A percentile compares a stretch with the other conserved stretches of the same genome.
Evolutionary conservation across 2,888 invertebrate species (phyloP).

Genomic region (Drosophila rellima): DNA sequence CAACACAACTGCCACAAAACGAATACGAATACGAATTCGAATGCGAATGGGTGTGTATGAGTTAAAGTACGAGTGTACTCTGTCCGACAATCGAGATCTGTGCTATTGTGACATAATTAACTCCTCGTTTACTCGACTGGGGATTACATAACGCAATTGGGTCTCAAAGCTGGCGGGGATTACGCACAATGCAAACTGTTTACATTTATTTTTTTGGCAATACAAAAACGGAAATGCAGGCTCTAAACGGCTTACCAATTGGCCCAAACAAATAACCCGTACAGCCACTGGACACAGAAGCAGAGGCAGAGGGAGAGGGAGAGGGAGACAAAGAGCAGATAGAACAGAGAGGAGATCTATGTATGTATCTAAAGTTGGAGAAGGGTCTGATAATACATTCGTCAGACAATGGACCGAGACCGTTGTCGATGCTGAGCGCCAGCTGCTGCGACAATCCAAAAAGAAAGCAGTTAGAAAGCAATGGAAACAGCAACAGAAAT

Average conservation of each 20-base stretch:
- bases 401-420: constrained; percentile 49
- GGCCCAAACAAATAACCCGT: constrained; percentile 76
- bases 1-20: constrained; percentile 47
- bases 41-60: constrained; percentile 1
- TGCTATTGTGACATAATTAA: constrained; percentile 76
- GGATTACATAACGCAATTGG: constrained; percentile 69
- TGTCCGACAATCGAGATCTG: constrained; percentile 35
- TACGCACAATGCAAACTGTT: constrained; percentile 72
- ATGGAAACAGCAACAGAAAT: constrained; percentile 43
- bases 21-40: constrained; percentile 8
- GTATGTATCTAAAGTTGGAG: not conserved
- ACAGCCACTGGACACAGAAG: constrained; percentile 35
- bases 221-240: constrained; percentile 69
- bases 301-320: too few species aligned
- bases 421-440: constrained; percentile 45
- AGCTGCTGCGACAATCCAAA: constrained; percentile 55
- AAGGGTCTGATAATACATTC: constrained; percentile 21
- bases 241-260: constrained; percentile 64
- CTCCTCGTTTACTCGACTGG: constrained; percentile 66
- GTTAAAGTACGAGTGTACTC: not conserved
- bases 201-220: constrained; percentile 76
- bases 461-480: constrained; percentile 72
- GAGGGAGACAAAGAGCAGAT: not conserved
- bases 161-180: constrained; percentile 47
- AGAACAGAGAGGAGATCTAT: constrained; percentile 10